These are phyloP conservation scores for Ptychoptera albimana DNA, from an alignment of 2,888 invertebrate genomes.

Conservation along the genomic window DNA sequence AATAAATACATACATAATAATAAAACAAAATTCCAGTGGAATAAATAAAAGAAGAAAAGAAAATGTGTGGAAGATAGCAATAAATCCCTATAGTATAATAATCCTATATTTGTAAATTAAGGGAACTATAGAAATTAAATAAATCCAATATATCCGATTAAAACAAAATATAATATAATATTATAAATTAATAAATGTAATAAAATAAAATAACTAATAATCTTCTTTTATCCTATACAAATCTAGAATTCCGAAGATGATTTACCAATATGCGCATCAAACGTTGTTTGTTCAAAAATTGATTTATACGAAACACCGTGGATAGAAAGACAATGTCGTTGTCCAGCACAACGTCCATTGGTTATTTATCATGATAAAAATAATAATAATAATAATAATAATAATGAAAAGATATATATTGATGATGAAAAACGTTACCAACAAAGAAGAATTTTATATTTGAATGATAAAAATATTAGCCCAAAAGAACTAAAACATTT, in stretches of 20 bases:
- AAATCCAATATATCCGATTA: not conserved
- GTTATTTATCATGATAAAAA: constrained; percentile 5
- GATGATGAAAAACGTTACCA: constrained; percentile 21
- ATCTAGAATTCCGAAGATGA: constrained; percentile 65
- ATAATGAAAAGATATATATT: constrained; percentile 9
- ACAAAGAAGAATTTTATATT: constrained; percentile 20
- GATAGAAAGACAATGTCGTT: constrained; percentile 76
- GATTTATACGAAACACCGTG: constrained; percentile 75
- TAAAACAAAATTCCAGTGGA: no score
- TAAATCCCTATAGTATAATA: no score
- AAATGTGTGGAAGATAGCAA: no score
- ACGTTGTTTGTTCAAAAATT: constrained; percentile 74
- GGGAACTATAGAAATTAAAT: no score
- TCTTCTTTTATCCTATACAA: constrained; percentile 16
- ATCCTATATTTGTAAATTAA: no score
- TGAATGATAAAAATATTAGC: constrained; percentile 15
- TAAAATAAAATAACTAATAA: not conserved
- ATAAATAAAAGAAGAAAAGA: no score
- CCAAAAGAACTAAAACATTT: not conserved
- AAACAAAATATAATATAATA: not conserved
- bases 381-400: constrained; percentile 1
- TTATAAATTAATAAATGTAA: not conserved
- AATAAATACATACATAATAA: no score
- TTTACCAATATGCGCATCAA: constrained; percentile 59
- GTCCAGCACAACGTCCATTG: constrained; percentile 32